These are phyloP conservation scores for Albula glossodonta DNA, from an alignment of 2,113 vertebrate species.

Conservation along the genomic window DNA sequence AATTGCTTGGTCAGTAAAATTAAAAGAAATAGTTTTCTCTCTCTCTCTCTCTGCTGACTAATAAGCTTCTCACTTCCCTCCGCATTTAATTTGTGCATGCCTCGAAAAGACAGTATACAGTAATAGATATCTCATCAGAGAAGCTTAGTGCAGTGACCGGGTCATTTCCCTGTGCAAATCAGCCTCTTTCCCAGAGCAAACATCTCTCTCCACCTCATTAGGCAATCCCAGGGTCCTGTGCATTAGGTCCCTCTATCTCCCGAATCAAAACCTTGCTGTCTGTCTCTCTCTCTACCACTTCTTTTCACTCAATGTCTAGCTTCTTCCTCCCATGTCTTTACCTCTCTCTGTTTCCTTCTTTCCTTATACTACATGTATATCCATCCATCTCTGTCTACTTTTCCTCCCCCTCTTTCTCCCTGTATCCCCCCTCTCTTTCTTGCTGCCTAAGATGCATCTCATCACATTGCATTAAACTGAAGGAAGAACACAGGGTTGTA, in stretches of 20 bases:
- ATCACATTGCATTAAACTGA: constrained; percentile 16
- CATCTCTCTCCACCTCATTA: constrained; percentile 58
- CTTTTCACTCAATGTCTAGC: not conserved
- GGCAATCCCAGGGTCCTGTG: constrained; percentile 37
- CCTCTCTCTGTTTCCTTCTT: not conserved
- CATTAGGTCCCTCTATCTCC: not conserved
- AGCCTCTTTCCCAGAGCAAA: constrained; percentile 55
- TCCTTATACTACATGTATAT: not conserved
- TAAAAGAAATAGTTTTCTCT: not conserved
- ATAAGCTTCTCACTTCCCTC: constrained; percentile 36
- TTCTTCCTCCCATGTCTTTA: too few species aligned
- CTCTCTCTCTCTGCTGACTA: constrained; percentile 3
- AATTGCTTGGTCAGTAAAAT: constrained; percentile 49
- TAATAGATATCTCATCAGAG: constrained; percentile 49
- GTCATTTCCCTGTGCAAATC: constrained; percentile 37
- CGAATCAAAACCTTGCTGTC: not conserved
- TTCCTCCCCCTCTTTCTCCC: not conserved
- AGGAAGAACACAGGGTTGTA: too few species aligned
- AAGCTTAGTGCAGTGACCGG: constrained; percentile 46
- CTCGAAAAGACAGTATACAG: constrained; percentile 23
- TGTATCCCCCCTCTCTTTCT: not conserved
- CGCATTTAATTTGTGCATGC: constrained; percentile 14
- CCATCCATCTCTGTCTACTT: not conserved
- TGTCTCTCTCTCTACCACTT: not conserved
- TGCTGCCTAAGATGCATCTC: not conserved